Evolutionary conservation across 2,113 vertebrate species (phyloP).

Genomic region (Labeo rohita): DNA sequence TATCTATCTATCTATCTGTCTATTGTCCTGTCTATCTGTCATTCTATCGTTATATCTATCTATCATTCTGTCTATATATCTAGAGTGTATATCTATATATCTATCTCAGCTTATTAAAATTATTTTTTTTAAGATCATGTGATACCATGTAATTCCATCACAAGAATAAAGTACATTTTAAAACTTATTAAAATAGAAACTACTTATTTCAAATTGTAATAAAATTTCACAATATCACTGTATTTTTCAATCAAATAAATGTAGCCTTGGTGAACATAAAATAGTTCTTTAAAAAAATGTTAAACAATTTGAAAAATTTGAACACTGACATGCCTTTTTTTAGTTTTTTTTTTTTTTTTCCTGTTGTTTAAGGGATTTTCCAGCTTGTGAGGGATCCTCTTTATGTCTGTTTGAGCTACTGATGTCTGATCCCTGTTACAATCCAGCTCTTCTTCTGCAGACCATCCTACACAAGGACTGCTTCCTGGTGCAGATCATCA

Average conservation of each 20-base stretch:
- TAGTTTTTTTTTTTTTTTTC: conserved; percentile 10
- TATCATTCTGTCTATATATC: too few relatives aligned
- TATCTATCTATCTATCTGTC: too few relatives aligned
- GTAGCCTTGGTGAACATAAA: background rate
- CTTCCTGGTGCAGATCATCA: conserved; percentile 83
- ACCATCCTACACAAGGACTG: conserved; percentile 84
- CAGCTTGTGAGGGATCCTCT: conserved; percentile 75
- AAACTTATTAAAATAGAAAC: background rate
- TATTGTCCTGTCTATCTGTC: too few relatives aligned
- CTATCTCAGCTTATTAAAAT: background rate
- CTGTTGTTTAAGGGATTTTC: conserved; percentile 74
- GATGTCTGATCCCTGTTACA: conserved; percentile 86
- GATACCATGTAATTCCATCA: too few relatives aligned
- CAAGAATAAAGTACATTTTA: background rate
- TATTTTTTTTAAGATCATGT: background rate
- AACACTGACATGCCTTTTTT: background rate
- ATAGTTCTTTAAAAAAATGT: background rate
- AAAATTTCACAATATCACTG: background rate
- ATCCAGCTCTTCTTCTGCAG: conserved; percentile 86
- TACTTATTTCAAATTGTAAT: background rate
- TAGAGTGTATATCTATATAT: too few relatives aligned
- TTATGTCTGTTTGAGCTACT: conserved; percentile 87
- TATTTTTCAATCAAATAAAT: background rate
- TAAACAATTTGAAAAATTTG: background rate
- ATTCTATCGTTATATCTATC: too few relatives aligned